Percentiles rank a stretch among this genome's conserved stretches.
These are phyloP conservation scores for Mobula hypostoma DNA, from an alignment of 2,113 vertebrate species.

Conservation along the genomic window DNA sequence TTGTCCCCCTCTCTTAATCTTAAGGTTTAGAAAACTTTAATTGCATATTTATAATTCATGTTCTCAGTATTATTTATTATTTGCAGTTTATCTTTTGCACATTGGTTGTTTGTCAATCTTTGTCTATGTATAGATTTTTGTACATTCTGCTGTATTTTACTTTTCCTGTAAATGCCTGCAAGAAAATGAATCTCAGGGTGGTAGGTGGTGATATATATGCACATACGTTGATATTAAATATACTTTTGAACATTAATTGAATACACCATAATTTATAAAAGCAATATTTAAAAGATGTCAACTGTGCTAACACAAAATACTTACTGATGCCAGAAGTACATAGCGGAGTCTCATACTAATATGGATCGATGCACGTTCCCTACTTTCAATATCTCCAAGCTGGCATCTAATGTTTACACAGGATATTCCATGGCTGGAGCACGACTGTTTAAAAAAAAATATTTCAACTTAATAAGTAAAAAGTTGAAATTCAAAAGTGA, in stretches of 20 bases:
- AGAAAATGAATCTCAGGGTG: too few species aligned
- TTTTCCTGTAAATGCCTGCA: too few species aligned
- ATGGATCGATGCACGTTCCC: slow-evolving; percentile 68
- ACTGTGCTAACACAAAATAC: background rate
- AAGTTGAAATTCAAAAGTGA: background rate
- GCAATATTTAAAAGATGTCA: background rate
- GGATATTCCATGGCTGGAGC: slow-evolving; percentile 50
- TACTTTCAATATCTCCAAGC: slow-evolving; percentile 76
- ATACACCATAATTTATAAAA: slow-evolving; percentile 6
- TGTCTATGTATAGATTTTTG: too few species aligned
- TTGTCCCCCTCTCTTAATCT: too few species aligned
- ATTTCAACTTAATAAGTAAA: background rate
- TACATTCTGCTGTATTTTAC: too few species aligned
- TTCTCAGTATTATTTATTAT: too few species aligned
- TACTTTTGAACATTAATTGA: background rate
- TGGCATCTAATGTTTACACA: slow-evolving; percentile 73
- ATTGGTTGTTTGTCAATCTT: too few species aligned
- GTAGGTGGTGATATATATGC: too few species aligned
- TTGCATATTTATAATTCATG: too few species aligned
- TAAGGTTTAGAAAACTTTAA: too few species aligned
- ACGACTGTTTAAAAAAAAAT: slow-evolving; percentile 21
- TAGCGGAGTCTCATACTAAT: slow-evolving; percentile 74
- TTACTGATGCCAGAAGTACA: slow-evolving; percentile 64
- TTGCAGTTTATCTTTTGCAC: too few species aligned
- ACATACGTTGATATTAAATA: too few species aligned